A percentile compares a stretch with the other conserved stretches of the same genome.
Evolutionary conservation across 1,140 invertebrate genomes (phyloP).

Genomic region (Lordiphosa clarofinis): DNA sequence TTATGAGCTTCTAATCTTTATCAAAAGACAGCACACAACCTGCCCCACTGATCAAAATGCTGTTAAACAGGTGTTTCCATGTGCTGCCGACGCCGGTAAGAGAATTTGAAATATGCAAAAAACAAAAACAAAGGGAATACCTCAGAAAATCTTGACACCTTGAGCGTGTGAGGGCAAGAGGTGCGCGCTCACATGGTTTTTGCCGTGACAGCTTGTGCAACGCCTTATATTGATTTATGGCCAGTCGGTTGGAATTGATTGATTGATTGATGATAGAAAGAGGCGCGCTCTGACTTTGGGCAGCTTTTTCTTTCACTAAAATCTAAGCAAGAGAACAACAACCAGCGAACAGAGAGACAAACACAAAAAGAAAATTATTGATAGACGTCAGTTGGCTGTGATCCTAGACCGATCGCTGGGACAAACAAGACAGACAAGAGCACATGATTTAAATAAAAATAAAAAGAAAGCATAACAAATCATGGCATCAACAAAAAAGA

Average conservation of each 20-base stretch:
- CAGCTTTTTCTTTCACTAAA: constrained; percentile 53
- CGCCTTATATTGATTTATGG: constrained; percentile 66
- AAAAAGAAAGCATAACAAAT: constrained; percentile 15
- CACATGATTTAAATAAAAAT: constrained; percentile 71
- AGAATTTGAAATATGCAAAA: constrained; percentile 23
- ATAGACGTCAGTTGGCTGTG: constrained; percentile 68
- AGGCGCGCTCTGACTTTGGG: constrained; percentile 65
- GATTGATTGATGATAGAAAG: constrained; percentile 54
- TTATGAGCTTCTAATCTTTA: constrained; percentile 48
- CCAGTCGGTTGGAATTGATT: constrained; percentile 19
- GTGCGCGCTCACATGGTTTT: neutral
- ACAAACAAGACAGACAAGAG: constrained; percentile 11
- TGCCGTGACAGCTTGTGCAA: constrained; percentile 55
- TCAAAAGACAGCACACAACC: constrained; percentile 51
- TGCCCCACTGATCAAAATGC: constrained; percentile 61
- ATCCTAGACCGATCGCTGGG: neutral
- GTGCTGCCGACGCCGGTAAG: constrained; percentile 31
- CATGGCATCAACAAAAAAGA: constrained; percentile 1
- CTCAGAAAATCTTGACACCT: constrained; percentile 25
- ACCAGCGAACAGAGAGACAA: constrained; percentile 3
- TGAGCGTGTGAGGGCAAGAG: too few species aligned
- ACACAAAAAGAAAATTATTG: constrained; percentile 45
- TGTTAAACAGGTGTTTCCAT: constrained; percentile 66
- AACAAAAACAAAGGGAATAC: constrained; percentile 45
- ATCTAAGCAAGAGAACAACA: constrained; percentile 16